A percentile compares a stretch with the other conserved stretches of the same genome.
These are phyloP conservation scores for Calvadosia cruxmelitensis DNA, from an alignment of 30 jellyfish, hydroid and myxozoan genomes.

Conservation along the genomic window DNA sequence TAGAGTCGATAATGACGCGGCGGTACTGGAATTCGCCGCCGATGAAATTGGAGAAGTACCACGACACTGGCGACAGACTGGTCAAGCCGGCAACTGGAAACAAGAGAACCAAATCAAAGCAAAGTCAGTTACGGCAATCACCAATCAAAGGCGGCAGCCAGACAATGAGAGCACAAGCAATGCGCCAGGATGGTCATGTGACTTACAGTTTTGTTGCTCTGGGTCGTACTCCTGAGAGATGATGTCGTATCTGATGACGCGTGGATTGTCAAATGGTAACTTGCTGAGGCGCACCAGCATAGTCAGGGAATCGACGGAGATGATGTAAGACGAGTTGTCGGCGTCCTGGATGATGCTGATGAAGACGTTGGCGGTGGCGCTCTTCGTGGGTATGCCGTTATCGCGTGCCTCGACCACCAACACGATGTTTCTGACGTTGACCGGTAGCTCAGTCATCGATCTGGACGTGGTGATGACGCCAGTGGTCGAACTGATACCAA, in stretches of 20 bases:
- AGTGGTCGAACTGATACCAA: constrained; percentile 25
- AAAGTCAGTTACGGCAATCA: too few relatives aligned
- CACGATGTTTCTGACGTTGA: constrained; percentile 27
- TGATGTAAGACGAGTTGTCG: constrained; percentile 7
- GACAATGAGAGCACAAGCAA: too few relatives aligned
- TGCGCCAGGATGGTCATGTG: too few relatives aligned
- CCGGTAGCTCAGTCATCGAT: constrained; percentile 6
- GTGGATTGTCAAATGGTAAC: constrained; percentile 39
- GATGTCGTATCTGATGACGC: constrained; percentile 33
- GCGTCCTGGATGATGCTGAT: constrained; percentile 23
- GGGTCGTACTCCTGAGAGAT: constrained; percentile 59
- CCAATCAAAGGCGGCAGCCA: too few relatives aligned
- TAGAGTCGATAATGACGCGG: constrained; percentile 38
- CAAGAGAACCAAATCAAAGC: too few relatives aligned
- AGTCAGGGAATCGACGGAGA: constrained; percentile 30
- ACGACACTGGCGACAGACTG: constrained; percentile 31
- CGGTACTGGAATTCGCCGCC: constrained; percentile 28
- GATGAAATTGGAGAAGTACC: constrained; percentile 46
- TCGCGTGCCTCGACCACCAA: constrained; percentile 25
- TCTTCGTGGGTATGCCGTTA: constrained; percentile 35
- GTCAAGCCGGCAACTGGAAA: too few relatives aligned
- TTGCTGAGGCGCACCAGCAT: constrained; percentile 39
- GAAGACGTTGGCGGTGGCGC: constrained; percentile 17
- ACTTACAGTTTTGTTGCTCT: too few relatives aligned
- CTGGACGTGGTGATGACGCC: constrained; percentile 32